Evolutionary conservation across 30 jellyfish, hydroid and myxozoan species (phyloP), one percentile per base, ranked within the genome.

Genomic region (Pseudorhiza aurosa): DNA sequence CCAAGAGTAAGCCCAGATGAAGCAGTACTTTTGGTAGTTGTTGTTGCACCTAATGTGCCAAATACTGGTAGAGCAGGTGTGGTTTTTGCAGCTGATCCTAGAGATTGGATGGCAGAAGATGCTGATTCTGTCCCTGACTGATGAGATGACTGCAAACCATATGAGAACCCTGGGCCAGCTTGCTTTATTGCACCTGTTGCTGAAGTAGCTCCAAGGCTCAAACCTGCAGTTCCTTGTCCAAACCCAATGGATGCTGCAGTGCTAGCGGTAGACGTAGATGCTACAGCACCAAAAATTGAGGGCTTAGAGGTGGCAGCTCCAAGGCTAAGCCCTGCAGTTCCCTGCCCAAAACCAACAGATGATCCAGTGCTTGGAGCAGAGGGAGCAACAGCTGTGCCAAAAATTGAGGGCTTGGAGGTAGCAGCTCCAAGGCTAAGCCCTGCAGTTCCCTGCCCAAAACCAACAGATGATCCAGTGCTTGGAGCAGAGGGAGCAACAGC

Each of bases 1-100:
- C 77, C 77, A 64, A 64, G 35, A 30, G 77, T 22, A 64, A 64
- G 35, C 35, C 77, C 77, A 30, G 77, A 0, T 64, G 77, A 15
- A 22, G 58, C 77, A 30, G 58, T 10, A 35, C 37, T 64, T 14
- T 40, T 32, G 11, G 32, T 32, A 15, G 58, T 22, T 1, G 67
- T 53, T 9, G 36, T 37, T 1, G 67, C 36, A 18, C 39, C 5
- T 21, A 53, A 53, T 11, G 77, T 7, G 17, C 56, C 77, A 64
- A 64, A 44, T 10, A 58, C 56, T 11, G 77, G 77, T 19, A 50
- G 27, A 15, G 55, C 24, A 11, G 75, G 22, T 14, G 77, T 8
- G 6, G 56, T 49, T 1, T 49, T 24, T 49, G 27, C 30, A 11
- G 67, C 2, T n/a, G 67, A 53, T n/a, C 37, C 35, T 53, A 53